Evolutionary conservation across 2,888 invertebrate species (phyloP).

Genomic region (Plagiodera versicolora): DNA sequence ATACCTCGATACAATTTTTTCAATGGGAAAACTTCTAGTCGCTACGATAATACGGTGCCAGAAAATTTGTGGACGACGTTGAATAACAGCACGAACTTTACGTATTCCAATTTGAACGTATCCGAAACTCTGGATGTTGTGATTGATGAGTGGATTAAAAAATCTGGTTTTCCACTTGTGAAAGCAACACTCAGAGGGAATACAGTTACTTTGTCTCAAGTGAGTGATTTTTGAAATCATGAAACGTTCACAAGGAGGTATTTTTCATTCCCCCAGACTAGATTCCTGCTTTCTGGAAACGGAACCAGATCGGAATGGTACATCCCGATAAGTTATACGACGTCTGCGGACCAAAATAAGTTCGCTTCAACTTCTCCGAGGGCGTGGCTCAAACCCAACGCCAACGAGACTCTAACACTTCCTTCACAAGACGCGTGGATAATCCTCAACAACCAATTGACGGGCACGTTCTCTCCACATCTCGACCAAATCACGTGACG

Average conservation of each 20-base stretch:
- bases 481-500: too few species aligned
- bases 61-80: slow-evolving; percentile 27
- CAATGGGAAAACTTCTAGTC: slow-evolving; percentile 18
- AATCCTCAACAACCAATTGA: slow-evolving; percentile 33
- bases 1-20: neutral
- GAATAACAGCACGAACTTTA: slow-evolving; percentile 46
- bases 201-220: slow-evolving; percentile 32
- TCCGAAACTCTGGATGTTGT: slow-evolving; percentile 23
- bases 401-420: slow-evolving; percentile 25
- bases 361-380: slow-evolving; percentile 51
- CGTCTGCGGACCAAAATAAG: slow-evolving; percentile 46
- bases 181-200: slow-evolving; percentile 39
- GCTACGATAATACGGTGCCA: slow-evolving; percentile 13
- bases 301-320: slow-evolving; percentile 47
- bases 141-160: slow-evolving; percentile 32
- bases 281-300: slow-evolving; percentile 24
- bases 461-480: slow-evolving; percentile 30
- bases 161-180: slow-evolving; percentile 34
- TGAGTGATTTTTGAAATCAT: too few species aligned
- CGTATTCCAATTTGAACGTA: slow-evolving; percentile 13
- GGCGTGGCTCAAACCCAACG: slow-evolving; percentile 42
- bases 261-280: slow-evolving; percentile 19
- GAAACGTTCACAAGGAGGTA: too few species aligned
- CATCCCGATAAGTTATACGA: slow-evolving; percentile 60
- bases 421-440: slow-evolving; percentile 26